phyloP scores from a whole-genome alignment of 2,113 vertebrate species.

The Bos javanicus region DNA sequence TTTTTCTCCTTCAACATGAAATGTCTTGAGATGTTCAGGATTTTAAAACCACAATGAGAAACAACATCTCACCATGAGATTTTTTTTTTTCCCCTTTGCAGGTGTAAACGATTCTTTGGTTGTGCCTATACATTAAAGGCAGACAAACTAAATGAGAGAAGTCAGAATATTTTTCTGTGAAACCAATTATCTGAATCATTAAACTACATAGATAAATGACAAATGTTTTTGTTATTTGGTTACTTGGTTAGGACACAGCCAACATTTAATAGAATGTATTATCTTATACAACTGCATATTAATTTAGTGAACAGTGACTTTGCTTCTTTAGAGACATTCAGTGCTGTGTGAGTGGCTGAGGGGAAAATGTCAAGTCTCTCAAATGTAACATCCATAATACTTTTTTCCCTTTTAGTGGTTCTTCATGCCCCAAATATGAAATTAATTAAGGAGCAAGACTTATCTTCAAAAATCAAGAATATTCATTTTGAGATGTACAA shows the following conservation, averaged over 20 bases:
- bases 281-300: background rate
- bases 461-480: background rate
- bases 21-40: background rate
- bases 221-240: conserved; percentile 41
- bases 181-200: conserved; percentile 40
- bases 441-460: background rate
- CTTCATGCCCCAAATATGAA: background rate
- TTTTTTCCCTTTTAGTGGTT: background rate
- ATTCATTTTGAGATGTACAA: background rate
- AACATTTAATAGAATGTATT: background rate
- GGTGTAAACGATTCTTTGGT: conserved; percentile 42
- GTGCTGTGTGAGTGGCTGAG: background rate
- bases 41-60: conserved; percentile 43
- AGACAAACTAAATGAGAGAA: conserved; percentile 7
- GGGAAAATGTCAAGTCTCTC: background rate
- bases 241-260: conserved; percentile 13
- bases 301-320: background rate
- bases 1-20: conserved; percentile 25
- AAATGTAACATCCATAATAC: background rate
- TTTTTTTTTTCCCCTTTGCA: background rate
- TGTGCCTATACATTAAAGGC: conserved; percentile 33
- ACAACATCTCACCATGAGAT: background rate
- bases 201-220: conserved; percentile 21
- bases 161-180: conserved; percentile 21
- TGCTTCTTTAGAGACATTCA: conserved; percentile 34